Base-by-base conservation (phyloP, 2,113 vertebrate genomes). In the Mixornis gularis region DNA sequence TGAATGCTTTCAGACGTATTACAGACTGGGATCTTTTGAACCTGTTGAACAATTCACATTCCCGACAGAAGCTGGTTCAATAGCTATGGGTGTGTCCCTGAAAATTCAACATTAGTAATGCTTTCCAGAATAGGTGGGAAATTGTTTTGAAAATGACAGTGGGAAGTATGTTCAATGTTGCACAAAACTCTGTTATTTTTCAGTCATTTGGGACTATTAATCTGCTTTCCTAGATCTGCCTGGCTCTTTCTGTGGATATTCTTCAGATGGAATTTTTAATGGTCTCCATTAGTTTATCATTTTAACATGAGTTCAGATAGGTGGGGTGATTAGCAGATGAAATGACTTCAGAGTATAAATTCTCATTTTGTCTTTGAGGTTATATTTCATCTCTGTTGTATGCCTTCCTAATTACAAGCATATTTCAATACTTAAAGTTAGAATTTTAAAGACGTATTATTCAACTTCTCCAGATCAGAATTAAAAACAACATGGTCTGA, bases 351-450 rank as follows among this genome's bases (percentile, higher is more conserved):
- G 69, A 89, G 36, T 78, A 49, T 84, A 72, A 87, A 69, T 94
- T 89, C 44, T 87, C 32, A 79, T 92, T 89, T 85, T 58, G 81
- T 41, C 34, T 85, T 81, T 77, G 79, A 60, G 66, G 27, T 68
- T 87, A 41, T 58, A 60, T 87, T 89, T 93, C 9, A 89, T 93
- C 80, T 89, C 93, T 74, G 84, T 89, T 95, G 70, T 76, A 85
- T 82, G 58, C 62, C 86, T 82, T 94, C 46, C 62, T 95, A 92
- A 87, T 92, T 94, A 60, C 52, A 32, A 44, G 30, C 36, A 26
- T 81, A 79, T 84, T 87, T 87, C 38, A 89, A 52, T 68, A 52
- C 32, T 79, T 91, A 65, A 46, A 76, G 88, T 76, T 64, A 80
- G 55, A 93, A 68, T 81, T 85, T 79, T 89, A 58, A 82, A 92